phyloP scores from a whole-genome alignment of 2,113 vertebrate genomes.

The Ophiodon elongatus region DNA sequence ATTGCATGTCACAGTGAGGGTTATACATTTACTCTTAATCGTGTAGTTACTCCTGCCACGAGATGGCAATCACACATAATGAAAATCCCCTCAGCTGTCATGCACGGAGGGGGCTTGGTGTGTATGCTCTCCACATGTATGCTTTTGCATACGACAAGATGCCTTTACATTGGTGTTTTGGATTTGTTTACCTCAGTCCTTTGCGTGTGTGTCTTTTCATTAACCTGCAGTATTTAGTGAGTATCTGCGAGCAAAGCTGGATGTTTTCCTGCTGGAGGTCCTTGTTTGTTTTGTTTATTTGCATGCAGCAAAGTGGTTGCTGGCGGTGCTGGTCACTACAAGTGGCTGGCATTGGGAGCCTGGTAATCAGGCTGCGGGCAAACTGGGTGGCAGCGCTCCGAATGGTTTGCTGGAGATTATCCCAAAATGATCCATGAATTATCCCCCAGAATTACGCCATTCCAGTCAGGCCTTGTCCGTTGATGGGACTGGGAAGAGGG shows the following conservation, averaged over 20 bases:
- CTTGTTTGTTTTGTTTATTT: slow-evolving; percentile 73
- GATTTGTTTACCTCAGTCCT: slow-evolving; percentile 1
- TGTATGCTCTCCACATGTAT: slow-evolving; percentile 33
- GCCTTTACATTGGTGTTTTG: slow-evolving; percentile 31
- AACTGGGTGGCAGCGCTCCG: slow-evolving; percentile 79
- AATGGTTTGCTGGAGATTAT: slow-evolving; percentile 84
- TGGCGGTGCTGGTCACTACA: slow-evolving; percentile 79
- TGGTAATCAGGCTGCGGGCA: slow-evolving; percentile 81
- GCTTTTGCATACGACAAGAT: slow-evolving; percentile 33
- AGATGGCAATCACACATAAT: slow-evolving; percentile 80
- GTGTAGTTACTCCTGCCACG: slow-evolving; percentile 61
- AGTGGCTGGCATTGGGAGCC: slow-evolving; percentile 78
- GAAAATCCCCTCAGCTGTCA: slow-evolving; percentile 18
- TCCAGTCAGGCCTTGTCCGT: slow-evolving; percentile 75
- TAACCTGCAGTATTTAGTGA: slow-evolving; percentile 33
- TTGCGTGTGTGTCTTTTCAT: slow-evolving; percentile 1
- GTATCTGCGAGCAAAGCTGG: slow-evolving; percentile 41
- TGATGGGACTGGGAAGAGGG: slow-evolving; percentile 68
- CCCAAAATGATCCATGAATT: slow-evolving; percentile 84
- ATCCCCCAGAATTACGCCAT: slow-evolving; percentile 80
- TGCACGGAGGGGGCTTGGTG: slow-evolving; percentile 6
- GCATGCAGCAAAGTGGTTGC: slow-evolving; percentile 73
- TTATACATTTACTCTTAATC: slow-evolving; percentile 20
- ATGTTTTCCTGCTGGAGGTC: slow-evolving; percentile 55
- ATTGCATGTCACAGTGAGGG: slow-evolving; percentile 32